Conservation (phyloP, 2,888 invertebrate species). For the Phytoseiulus persimilis region DNA sequence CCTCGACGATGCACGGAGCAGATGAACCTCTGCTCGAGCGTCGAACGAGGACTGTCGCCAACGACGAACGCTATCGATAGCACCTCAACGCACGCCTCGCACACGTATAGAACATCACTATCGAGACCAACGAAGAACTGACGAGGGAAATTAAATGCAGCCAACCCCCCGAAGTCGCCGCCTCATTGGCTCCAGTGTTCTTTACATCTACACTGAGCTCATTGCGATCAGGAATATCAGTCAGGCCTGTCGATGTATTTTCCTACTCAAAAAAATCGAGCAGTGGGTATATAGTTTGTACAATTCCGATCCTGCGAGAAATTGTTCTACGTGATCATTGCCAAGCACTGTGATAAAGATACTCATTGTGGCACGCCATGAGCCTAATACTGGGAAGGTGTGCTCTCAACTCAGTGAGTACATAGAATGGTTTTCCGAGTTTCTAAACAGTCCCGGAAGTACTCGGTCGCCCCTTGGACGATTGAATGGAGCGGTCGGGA, state of each 20-base stretch:
- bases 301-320: neutral
- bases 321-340: neutral
- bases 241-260: neutral
- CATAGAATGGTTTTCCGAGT: neutral
- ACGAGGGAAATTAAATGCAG: neutral
- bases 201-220: neutral
- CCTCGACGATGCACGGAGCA: too few species aligned
- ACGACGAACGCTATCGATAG: too few species aligned
- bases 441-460: neutral
- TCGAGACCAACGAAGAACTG: neutral
- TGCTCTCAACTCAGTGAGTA: neutral
- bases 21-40: neutral
- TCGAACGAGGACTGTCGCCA: neutral
- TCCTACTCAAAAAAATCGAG: neutral
- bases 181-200: neutral
- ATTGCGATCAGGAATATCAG: neutral
- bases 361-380: neutral
- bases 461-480: too few species aligned
- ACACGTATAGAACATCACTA: neutral
- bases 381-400: neutral
- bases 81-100: neutral
- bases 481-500: too few species aligned
- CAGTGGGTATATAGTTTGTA: neutral
- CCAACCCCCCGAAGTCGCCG: neutral
- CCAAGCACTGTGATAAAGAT: too few species aligned